Evolutionary conservation across 2,888 invertebrate genomes (phyloP).

Genomic region (Adineta ricciae): DNA sequence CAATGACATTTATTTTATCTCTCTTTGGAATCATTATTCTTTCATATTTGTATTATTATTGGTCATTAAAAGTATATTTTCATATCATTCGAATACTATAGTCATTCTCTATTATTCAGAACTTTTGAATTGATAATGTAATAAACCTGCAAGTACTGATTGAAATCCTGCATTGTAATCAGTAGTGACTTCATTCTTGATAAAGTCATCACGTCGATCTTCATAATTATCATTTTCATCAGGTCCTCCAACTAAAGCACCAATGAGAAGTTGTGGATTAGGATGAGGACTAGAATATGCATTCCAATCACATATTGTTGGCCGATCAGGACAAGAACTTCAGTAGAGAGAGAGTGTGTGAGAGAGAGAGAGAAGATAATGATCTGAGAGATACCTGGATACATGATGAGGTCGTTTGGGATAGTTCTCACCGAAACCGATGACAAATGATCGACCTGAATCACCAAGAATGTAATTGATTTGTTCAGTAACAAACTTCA

Average conservation of each 20-base stretch:
- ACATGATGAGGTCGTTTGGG: conserved; percentile 41
- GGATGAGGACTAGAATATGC: conserved; percentile 37
- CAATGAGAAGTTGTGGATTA: conserved; percentile 42
- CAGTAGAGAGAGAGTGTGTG: background rate
- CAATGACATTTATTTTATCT: too few species aligned
- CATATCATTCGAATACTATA: too few species aligned
- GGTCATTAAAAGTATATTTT: too few species aligned
- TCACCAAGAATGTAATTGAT: conserved; percentile 43
- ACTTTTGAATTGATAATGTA: background rate
- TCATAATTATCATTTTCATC: conserved; percentile 39
- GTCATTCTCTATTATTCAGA: too few species aligned
- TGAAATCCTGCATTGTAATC: conserved; percentile 46
- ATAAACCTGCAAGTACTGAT: conserved; percentile 42
- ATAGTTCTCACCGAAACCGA: conserved; percentile 40
- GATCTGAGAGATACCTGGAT: conserved; percentile 37
- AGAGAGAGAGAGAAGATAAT: too few species aligned
- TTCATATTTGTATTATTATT: too few species aligned
- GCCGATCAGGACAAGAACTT: conserved; percentile 42
- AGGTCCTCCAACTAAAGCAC: conserved; percentile 45
- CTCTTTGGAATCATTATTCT: too few species aligned
- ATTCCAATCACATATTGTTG: conserved; percentile 40
- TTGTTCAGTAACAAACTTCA: conserved; percentile 40
- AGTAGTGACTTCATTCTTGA: conserved; percentile 42
- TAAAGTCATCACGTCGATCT: conserved; percentile 40
- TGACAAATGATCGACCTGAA: conserved; percentile 39